phyloP scores from a whole-genome alignment of 2,113 vertebrate genomes.

The Tapirus terrestris region DNA sequence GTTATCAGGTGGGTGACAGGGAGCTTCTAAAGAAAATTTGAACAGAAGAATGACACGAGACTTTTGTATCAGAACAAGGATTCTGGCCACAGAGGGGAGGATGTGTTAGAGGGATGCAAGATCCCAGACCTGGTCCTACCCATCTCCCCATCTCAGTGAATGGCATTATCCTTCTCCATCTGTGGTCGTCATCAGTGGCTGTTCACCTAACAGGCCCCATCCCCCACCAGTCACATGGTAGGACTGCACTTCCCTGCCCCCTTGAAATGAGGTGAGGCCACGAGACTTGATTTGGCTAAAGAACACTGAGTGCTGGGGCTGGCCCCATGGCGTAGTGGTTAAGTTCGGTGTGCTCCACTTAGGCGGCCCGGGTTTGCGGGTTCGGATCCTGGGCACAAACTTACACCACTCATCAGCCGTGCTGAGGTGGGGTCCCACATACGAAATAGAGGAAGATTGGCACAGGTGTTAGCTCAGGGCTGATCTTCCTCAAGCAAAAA shows the following conservation, averaged over 20 bases:
- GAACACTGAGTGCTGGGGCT: not conserved
- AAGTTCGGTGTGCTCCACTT: no score
- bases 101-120: not conserved
- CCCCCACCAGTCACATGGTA: not conserved
- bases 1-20: not conserved
- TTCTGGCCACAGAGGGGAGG: not conserved
- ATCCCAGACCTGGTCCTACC: not conserved
- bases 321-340: no score
- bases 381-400: no score
- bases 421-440: no score
- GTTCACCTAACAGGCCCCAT: not conserved
- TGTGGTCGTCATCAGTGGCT: not conserved
- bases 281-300: not conserved
- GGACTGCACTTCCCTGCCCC: not conserved
- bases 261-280: not conserved
- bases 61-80: not conserved
- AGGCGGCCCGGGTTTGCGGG: no score
- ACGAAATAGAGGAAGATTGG: no score
- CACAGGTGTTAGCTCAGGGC: no score
- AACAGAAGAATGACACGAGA: not conserved
- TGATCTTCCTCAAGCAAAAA: no score
- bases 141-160: not conserved
- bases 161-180: not conserved
- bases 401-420: no score
- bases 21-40: not conserved